Evolutionary conservation across 2,888 invertebrate genomes (phyloP).

Genomic region (Morpho achilles): DNA sequence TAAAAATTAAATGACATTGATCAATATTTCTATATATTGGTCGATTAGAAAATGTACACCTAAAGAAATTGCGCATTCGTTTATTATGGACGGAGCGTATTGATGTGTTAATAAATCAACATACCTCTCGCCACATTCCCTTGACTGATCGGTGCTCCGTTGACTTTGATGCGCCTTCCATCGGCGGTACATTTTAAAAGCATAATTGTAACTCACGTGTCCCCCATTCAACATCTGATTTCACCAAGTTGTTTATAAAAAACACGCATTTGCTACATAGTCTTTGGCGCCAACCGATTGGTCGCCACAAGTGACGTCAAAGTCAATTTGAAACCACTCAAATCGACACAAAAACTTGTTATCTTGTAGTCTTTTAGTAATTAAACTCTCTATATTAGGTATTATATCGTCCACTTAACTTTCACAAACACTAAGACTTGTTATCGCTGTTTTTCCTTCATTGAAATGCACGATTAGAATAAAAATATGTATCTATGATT

Average conservation of each 20-base stretch:
- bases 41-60: no score
- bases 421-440: conserved; percentile 27
- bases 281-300: conserved; percentile 58
- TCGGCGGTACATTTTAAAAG: conserved; percentile 75
- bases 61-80: no score
- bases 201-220: conserved; percentile 64
- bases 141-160: conserved; percentile 59
- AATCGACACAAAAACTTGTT: conserved; percentile 52
- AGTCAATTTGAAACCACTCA: conserved; percentile 57
- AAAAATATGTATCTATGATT: conserved; percentile 11
- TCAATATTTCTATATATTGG: no score
- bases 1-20: no score
- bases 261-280: conserved; percentile 45
- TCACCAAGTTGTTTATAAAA: conserved; percentile 43
- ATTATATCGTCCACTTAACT: conserved; percentile 44
- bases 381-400: conserved; percentile 17
- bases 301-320: conserved; percentile 66
- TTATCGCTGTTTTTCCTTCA: conserved; percentile 21
- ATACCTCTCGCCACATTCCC: conserved; percentile 73
- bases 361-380: conserved; percentile 35
- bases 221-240: conserved; percentile 52
- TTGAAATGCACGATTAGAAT: conserved; percentile 13
- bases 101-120: conserved; percentile 25
- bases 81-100: no score
- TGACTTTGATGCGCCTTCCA: conserved; percentile 74